Percentiles rank a stretch among this genome's conserved stretches.
Evolutionary conservation across 1,140 invertebrate species (phyloP).

Genomic region (Magallana ariakensis): DNA sequence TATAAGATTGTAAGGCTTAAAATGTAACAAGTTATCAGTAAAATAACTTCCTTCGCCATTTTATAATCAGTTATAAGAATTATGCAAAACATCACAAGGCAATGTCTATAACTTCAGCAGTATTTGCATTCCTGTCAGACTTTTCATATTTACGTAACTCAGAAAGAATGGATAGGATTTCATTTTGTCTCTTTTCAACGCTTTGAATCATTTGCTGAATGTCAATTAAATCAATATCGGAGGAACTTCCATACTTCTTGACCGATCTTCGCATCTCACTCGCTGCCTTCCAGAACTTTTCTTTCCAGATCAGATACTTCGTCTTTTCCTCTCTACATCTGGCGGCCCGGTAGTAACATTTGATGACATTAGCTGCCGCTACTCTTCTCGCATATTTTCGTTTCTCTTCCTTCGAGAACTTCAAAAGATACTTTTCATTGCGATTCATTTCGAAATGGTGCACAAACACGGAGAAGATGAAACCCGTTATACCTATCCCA

Average conservation of each 20-base stretch:
- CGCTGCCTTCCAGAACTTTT: background rate
- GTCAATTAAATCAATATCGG: background rate
- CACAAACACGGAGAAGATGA: background rate
- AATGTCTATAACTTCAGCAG: too few species aligned
- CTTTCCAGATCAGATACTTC: background rate
- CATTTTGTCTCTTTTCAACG: constrained; percentile 5
- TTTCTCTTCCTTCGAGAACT: background rate
- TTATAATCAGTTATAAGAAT: too few species aligned
- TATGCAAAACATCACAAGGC: too few species aligned
- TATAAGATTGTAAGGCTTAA: too few species aligned
- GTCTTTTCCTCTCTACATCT: background rate
- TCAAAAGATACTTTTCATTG: constrained; percentile 4
- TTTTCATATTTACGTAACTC: background rate
- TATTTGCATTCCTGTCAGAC: background rate
- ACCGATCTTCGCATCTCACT: background rate
- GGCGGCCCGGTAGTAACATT: background rate
- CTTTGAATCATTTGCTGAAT: background rate
- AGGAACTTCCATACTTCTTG: background rate
- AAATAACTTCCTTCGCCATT: too few species aligned
- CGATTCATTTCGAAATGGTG: constrained; percentile 29
- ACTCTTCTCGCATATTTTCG: background rate
- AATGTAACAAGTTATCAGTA: too few species aligned
- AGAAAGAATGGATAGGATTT: background rate
- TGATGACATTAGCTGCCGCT: constrained; percentile 14
- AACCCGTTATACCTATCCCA: background rate